phyloP scores from a whole-genome alignment of 2,113 vertebrate genomes.

The Elgaria multicarinata region DNA sequence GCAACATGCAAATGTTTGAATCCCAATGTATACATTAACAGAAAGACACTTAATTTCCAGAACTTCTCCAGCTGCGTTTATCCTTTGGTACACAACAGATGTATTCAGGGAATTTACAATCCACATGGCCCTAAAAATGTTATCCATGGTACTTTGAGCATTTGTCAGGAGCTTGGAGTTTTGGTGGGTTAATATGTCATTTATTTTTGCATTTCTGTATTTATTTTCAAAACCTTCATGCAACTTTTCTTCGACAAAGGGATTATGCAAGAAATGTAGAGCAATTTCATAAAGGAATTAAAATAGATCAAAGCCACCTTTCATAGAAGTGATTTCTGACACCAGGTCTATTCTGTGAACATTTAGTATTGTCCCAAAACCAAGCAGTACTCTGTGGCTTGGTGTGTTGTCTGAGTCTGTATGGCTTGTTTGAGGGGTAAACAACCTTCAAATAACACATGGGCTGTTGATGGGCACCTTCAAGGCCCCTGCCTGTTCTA shows the following conservation, averaged over 20 bases:
- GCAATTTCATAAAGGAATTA: background rate
- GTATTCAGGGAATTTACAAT: background rate
- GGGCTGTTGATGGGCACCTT: too few species aligned
- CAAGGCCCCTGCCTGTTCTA: too few species aligned
- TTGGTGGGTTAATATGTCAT: slow-evolving; percentile 24
- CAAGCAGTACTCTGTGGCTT: background rate
- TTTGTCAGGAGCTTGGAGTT: background rate
- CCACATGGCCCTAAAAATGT: background rate
- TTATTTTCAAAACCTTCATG: background rate
- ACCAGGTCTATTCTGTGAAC: background rate
- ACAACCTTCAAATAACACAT: too few species aligned
- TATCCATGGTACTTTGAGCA: background rate
- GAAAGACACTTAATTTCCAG: background rate
- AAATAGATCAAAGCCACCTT: background rate
- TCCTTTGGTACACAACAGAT: slow-evolving; percentile 16
- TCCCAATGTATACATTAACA: background rate
- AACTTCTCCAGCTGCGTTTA: slow-evolving; percentile 10
- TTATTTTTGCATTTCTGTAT: background rate
- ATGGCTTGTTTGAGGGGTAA: too few species aligned
- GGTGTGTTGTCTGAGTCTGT: too few species aligned
- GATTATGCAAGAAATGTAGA: background rate
- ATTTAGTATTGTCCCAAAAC: background rate
- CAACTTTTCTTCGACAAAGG: background rate
- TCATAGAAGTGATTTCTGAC: background rate
- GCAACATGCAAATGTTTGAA: background rate